Evolutionary conservation across 2,113 vertebrate genomes (phyloP), one percentile per base, ranked within the genome.

Genomic region (Abramis brama): DNA sequence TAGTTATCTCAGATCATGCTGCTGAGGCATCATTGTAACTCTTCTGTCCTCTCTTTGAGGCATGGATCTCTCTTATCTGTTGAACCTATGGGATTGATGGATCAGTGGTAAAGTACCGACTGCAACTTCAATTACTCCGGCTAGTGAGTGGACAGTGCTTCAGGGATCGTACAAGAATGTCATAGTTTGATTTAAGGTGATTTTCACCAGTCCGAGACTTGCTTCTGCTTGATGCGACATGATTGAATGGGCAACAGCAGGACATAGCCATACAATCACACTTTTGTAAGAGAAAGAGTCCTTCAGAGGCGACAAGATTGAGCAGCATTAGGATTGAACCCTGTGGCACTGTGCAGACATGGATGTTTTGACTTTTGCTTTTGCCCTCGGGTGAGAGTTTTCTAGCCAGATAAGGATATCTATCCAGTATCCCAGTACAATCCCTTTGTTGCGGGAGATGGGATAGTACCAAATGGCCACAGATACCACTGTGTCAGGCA

Each of bases 261-360:
- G 87, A 88, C 88, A 86, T 87, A 88, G 89, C 88, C 86, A 89
- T 89, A 88, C 77, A 64, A 68, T 62, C 21, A 76, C 81, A 66
- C n/a, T 36, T 80, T 60, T 45, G n/a, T 39, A 39, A 75, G 60
- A 84, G 86, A 79, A 87, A 68, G 52, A 79, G 87, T 86, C 47
- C 23, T 52, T 74, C 23, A 68, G 73, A 52, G n/a, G 55, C 21
- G 12, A 43, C 23, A 25, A 45, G 45, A 87, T 66, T 55, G 60
- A 79, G 79, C 50, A 50, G 47, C 45, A n/a, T 52, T 62, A 3
- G 70, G 27, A 66, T 50, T 2, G 62, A 50, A 83, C 64, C 6
- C 47, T 43, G 39, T 81, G 57, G 62, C 60, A 17, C 39, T 25
- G 62, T 62, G n/a, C 52, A 33, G 39, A 83, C 45, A 74, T 66